These are phyloP conservation scores for Mellilla xanthometata DNA, from an alignment of 2,888 invertebrate species.

Conservation along the genomic window DNA sequence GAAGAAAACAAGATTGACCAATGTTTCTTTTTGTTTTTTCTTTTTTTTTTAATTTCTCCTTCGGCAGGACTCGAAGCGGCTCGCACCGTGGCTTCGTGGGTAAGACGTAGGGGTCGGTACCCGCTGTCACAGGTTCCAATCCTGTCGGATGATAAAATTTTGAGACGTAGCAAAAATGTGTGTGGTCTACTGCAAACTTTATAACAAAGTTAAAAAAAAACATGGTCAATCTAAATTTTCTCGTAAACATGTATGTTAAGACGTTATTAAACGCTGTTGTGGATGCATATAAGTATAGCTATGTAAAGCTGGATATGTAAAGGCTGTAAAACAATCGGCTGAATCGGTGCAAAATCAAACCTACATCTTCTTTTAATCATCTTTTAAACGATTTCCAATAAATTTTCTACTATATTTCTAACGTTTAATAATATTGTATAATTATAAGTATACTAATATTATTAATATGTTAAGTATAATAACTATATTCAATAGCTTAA, in stretches of 20 bases:
- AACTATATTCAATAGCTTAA: too few species aligned
- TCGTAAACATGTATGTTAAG: conserved; percentile 52
- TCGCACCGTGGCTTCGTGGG: too few species aligned
- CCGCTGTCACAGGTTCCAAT: background rate
- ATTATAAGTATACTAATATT: too few species aligned
- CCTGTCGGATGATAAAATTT: conserved; percentile 3
- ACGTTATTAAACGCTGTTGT: conserved; percentile 48
- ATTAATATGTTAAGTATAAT: too few species aligned
- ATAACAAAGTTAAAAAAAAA: background rate
- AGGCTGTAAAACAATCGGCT: conserved; percentile 31
- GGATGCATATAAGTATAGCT: conserved; percentile 50
- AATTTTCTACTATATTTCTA: too few species aligned
- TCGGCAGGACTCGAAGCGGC: too few species aligned
- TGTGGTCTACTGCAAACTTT: too few species aligned
- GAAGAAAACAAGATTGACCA: conserved; percentile 47
- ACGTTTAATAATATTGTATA: too few species aligned
- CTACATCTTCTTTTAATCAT: too few species aligned
- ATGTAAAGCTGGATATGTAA: conserved; percentile 40
- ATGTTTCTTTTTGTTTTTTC: background rate
- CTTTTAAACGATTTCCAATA: too few species aligned
- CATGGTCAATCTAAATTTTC: conserved; percentile 32
- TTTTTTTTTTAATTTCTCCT: background rate
- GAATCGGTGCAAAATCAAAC: conserved; percentile 19
- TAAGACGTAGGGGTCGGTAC: too few species aligned
- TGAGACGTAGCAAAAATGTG: background rate